Evolutionary conservation across 2,113 vertebrate species (phyloP), one percentile per base, ranked within the genome.

Genomic region (Cochlearius cochlearius): DNA sequence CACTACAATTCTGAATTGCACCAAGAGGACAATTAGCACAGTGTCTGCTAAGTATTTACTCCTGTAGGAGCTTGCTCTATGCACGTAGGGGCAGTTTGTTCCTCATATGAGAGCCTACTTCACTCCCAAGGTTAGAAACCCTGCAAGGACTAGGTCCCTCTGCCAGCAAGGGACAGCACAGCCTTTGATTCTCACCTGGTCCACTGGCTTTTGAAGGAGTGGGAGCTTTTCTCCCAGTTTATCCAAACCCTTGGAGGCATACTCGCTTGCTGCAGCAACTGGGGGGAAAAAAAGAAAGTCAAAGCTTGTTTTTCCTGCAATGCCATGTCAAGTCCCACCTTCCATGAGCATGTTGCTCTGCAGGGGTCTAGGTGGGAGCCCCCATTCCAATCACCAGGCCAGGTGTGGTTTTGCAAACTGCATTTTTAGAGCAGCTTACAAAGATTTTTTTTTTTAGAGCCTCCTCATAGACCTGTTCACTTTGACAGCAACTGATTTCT

Each of bases 171-270:
- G 16, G 25, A 18, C 25, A 39, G 43, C 49, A 53, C 11, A 67
- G n/a, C 13, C 59, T 89, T n/a, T 8, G 7, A 25, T 17, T 36
- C 73, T 64, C 36, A 99, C 99, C 99, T 99, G 98, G 58, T 98
- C 98, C 27, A 98, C 95, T 5, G 98, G 98, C 87, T 99, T 98
- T 34, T 99, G 99, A 76, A 99, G 97, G 94, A 99, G 95, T 2
- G 99, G 98, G 58, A 99, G 89, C 13, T 97, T 99, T 71, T 98
- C 98, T 67, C 99, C 99, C 96, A 99, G 97, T 93, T 98, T 98
- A 79, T 98, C 98, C 93, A 99, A 90, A 2, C 99, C 98, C 87
- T 97, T 98, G 90, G 99, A 98, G 50, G 98, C 98, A 11, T 97
- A 98, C 13, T 98, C 98, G 12, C 98, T 99, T 47, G 97, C 99